Base-by-base conservation (phyloP, 2,113 vertebrate genomes). In the Chroicocephalus ridibundus region DNA sequence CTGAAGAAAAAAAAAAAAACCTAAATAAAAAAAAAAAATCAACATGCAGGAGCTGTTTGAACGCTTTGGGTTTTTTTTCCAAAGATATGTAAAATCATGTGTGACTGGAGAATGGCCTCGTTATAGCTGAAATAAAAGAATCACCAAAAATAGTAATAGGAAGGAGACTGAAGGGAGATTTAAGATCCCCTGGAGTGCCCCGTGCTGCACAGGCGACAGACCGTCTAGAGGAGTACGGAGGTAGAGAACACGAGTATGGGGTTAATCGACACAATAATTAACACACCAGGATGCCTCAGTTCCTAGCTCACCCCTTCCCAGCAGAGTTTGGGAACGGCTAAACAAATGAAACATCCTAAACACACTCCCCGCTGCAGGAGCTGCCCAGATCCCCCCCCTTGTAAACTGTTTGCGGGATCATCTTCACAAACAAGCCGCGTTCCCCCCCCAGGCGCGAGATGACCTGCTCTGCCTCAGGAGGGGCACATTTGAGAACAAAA, bases 391-490 rank as follows among this genome's bases (percentile, higher is more conserved):
- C 29, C 15, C 5, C 52, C 58, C 36, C 55, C 70, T 29, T 15
- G 26, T 20, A 40, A 86, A 58, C 61, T 7, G 3, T 38, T 25
- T 51, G 69, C 22, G 25, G 34, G 3, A 6, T 27, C 46, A 9
- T 34, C 76, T 42, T 74, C 14, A 24, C 15, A 42, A 54, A 26
- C 5, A 9, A 69, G 10, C 55, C 0, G 0, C 0, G 0, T 7
- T 55, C 55, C 5, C 40, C 40, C 57, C 32, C 9, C 13, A 15
- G 68, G 62, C 1, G 1, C 0, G 0, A 18, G 51, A 20, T 1
- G 4, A 17, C 24, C 61, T 15, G 31, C 31, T 68, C 88, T 57
- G 68, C 74, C 80, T 46, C 68, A 8, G 2, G 0, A 29, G 27
- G 34, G 12, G 26, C 4, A 7, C n/a, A 1, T 3, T 8, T 2